A percentile compares a stretch with the other conserved stretches of the same genome.
These are phyloP conservation scores for Auanema sp. DNA, from an alignment of 2,888 invertebrate genomes.

Conservation along the genomic window DNA sequence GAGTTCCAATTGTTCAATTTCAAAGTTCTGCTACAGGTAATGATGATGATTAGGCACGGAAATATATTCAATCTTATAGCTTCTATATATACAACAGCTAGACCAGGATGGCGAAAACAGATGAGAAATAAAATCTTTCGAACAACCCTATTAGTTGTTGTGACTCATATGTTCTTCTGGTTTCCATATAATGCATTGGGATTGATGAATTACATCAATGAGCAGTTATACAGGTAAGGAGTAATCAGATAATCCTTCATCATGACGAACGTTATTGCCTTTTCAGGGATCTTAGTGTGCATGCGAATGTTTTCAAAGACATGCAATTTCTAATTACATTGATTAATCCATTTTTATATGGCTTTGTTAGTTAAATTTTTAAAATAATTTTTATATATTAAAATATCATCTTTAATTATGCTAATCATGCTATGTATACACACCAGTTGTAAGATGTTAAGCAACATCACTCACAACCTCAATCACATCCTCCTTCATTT, in stretches of 20 bases:
- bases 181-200: slow-evolving; percentile 60
- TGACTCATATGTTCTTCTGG: slow-evolving; percentile 61
- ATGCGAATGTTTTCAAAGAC: slow-evolving; percentile 60
- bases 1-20: neutral
- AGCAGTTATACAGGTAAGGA: slow-evolving; percentile 36
- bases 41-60: neutral
- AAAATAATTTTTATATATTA: neutral
- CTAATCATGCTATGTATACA: too few relatives aligned
- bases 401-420: neutral
- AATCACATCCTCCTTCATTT: too few relatives aligned
- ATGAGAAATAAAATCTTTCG: slow-evolving; percentile 52
- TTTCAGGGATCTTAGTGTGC: slow-evolving; percentile 41
- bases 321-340: slow-evolving; percentile 61
- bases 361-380: slow-evolving; percentile 32
- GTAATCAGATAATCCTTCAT: neutral
- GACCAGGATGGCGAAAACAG: slow-evolving; percentile 54
- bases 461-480: too few relatives aligned
- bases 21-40: neutral
- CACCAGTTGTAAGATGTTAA: too few relatives aligned
- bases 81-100: neutral
- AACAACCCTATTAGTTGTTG: slow-evolving; percentile 60
- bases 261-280: neutral
- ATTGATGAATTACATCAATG: slow-evolving; percentile 52
- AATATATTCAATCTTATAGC: slow-evolving; percentile 3
- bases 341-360: slow-evolving; percentile 63